A percentile compares a stretch with the other conserved stretches of the same genome.
These are phyloP conservation scores for Blastobasis lacticolella DNA, from an alignment of 2,888 invertebrate species.

Conservation along the genomic window DNA sequence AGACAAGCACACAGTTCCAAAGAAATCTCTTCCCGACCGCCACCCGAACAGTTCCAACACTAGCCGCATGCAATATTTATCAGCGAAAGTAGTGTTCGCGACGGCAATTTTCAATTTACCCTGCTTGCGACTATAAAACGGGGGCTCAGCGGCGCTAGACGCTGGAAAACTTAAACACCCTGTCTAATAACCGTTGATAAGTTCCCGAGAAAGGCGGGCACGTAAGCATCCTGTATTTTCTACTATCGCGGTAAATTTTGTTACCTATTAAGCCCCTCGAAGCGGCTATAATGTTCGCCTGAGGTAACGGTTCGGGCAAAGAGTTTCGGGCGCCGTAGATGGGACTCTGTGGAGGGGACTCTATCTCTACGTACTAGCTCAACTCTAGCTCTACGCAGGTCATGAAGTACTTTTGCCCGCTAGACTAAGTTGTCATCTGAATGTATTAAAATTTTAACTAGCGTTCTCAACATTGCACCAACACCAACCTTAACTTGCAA, in stretches of 20 bases:
- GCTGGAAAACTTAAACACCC: slow-evolving; percentile 48
- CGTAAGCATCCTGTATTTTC: slow-evolving; percentile 68
- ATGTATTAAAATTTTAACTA: no score
- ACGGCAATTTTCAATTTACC: no score
- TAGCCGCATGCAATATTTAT: no score
- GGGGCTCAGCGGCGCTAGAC: slow-evolving; percentile 10
- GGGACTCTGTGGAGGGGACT: slow-evolving; percentile 4
- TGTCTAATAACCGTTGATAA: slow-evolving; percentile 57
- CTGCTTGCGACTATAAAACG: slow-evolving; percentile 16
- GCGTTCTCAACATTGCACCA: no score
- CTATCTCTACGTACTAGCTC: neutral
- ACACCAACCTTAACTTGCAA: no score
- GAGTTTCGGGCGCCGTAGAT: slow-evolving; percentile 30
- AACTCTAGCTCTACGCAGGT: no score
- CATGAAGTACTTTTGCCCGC: no score
- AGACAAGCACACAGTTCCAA: no score
- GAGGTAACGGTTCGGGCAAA: slow-evolving; percentile 69
- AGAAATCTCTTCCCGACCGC: no score
- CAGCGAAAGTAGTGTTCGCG: no score
- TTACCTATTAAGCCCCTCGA: slow-evolving; percentile 71
- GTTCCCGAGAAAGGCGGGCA: slow-evolving; percentile 52
- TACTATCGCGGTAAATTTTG: slow-evolving; percentile 69
- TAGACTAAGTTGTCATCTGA: no score
- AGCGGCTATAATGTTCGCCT: slow-evolving; percentile 71
- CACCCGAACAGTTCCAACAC: no score